Conservation (phyloP, 1,140 invertebrate species). For the Hycleus cichorii region DNA sequence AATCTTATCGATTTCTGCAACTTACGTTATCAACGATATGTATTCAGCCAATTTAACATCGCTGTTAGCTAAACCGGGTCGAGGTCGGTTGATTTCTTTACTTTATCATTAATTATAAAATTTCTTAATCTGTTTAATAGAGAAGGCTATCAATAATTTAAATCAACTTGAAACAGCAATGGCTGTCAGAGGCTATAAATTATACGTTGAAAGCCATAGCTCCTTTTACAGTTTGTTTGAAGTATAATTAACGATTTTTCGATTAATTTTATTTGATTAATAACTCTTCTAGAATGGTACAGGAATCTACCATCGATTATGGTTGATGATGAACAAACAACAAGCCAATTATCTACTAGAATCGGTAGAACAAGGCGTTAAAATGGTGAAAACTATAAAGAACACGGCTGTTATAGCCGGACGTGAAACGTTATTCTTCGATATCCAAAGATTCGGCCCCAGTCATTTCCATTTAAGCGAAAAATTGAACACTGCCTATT, state of each 20-base stretch:
- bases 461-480: slow-evolving; percentile 64
- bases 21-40: slow-evolving; percentile 64
- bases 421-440: slow-evolving; percentile 61
- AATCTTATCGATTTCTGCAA: slow-evolving; percentile 56
- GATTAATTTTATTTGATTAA: not conserved
- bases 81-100: slow-evolving; percentile 34
- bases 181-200: slow-evolving; percentile 49
- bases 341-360: slow-evolving; percentile 47
- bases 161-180: slow-evolving; percentile 54
- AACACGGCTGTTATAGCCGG: slow-evolving; percentile 57
- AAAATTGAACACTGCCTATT: slow-evolving; percentile 63
- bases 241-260: slow-evolving; percentile 31
- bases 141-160: slow-evolving; percentile 55
- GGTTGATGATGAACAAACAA: slow-evolving; percentile 53
- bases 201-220: slow-evolving; percentile 60
- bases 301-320: slow-evolving; percentile 58
- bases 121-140: slow-evolving; percentile 34
- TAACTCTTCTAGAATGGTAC: slow-evolving; percentile 54
- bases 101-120: not conserved
- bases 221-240: slow-evolving; percentile 59
- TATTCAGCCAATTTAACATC: slow-evolving; percentile 66
- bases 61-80: slow-evolving; percentile 54
- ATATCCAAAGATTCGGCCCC: slow-evolving; percentile 58
- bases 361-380: slow-evolving; percentile 58
- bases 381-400: slow-evolving; percentile 47